phyloP scores from a whole-genome alignment of 1,140 invertebrate species.

The Thalassaphorura encarpata region DNA sequence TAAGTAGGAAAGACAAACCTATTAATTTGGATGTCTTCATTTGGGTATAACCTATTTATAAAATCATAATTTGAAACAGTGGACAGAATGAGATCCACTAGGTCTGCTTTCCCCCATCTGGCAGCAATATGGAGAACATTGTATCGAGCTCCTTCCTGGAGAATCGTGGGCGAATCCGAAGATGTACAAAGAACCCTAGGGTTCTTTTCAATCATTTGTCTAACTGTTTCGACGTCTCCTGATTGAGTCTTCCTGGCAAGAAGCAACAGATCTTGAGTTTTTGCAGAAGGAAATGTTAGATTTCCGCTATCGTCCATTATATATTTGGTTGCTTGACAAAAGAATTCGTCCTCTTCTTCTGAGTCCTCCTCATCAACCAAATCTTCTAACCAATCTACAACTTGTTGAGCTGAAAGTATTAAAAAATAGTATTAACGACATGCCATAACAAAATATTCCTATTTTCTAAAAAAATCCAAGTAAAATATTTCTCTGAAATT shows the following conservation, averaged over 20 bases:
- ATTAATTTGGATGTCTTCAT: not conserved
- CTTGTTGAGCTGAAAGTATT: too few species aligned
- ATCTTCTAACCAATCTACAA: too few species aligned
- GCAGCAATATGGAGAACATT: conserved; percentile 20
- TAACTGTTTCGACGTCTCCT: conserved; percentile 5
- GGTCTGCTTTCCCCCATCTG: conserved; percentile 5
- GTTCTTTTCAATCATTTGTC: conserved; percentile 7
- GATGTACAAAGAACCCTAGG: conserved; percentile 10
- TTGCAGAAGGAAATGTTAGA: not conserved
- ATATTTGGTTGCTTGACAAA: too few species aligned
- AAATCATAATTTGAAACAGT: conserved; percentile 3
- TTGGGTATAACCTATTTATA: conserved; percentile 8
- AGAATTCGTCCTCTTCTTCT: too few species aligned
- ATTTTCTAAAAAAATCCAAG: too few species aligned
- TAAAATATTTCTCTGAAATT: too few species aligned
- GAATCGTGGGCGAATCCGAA: conserved; percentile 11
- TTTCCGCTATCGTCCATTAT: too few species aligned
- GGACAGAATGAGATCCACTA: not conserved
- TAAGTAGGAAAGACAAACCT: too few species aligned
- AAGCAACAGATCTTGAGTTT: conserved; percentile 3
- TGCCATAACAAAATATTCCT: too few species aligned
- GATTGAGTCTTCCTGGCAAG: conserved; percentile 7
- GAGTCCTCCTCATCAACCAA: too few species aligned
- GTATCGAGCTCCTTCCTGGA: conserved; percentile 13
- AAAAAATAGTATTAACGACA: too few species aligned